phyloP scores from a whole-genome alignment of 2,113 vertebrate genomes.

The Myiopsitta monachus region DNA sequence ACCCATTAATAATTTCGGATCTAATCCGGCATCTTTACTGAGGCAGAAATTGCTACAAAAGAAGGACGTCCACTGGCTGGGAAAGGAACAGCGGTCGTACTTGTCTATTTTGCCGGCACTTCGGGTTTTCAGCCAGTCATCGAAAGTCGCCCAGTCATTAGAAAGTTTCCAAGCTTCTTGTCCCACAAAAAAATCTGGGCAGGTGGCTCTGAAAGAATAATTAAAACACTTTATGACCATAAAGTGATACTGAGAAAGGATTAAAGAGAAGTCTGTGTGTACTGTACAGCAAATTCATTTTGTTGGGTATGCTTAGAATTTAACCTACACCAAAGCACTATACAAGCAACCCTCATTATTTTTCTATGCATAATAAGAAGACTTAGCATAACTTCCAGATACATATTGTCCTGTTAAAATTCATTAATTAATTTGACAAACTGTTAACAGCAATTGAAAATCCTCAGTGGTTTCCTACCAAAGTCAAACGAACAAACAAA shows the following conservation, averaged over 20 bases:
- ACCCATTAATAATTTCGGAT: background rate
- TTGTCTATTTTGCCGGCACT: conserved; percentile 78
- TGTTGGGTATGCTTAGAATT: background rate
- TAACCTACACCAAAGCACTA: background rate
- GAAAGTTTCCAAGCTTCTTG: conserved; percentile 84
- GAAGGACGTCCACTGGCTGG: fast-evolving
- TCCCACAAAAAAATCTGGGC: conserved; percentile 89
- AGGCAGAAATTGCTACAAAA: background rate
- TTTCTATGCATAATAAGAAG: background rate
- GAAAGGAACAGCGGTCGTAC: conserved; percentile 60
- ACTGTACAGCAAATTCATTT: background rate
- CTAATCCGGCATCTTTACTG: background rate
- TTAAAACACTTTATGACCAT: background rate
- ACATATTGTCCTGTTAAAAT: background rate
- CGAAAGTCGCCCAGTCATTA: conserved; percentile 79
- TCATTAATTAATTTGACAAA: background rate
- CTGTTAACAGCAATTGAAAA: background rate
- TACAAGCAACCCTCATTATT: background rate
- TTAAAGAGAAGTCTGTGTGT: background rate
- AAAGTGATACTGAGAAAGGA: background rate
- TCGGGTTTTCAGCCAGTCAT: conserved; percentile 83
- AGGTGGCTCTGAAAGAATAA: conserved; percentile 75
- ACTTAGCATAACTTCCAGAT: background rate
- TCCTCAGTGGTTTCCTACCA: background rate
- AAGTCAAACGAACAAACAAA: background rate